Percentiles rank a stretch among this genome's conserved stretches.
Evolutionary conservation across 2,797 vertebrate genomes (phyloP).

Genomic region (Manis pentadactyla): DNA sequence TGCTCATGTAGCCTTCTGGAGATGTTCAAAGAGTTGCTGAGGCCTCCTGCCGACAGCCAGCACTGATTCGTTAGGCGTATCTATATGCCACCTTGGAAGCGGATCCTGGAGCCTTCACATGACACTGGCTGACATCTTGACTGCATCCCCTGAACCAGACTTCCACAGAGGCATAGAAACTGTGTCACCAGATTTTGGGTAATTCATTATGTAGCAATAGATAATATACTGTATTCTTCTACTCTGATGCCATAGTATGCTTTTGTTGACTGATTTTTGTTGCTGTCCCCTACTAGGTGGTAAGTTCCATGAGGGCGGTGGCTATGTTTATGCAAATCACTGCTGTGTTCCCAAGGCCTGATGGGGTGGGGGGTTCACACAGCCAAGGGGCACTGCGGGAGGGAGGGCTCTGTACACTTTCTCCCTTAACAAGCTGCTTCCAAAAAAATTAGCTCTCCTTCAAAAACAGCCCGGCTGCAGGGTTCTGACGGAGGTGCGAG

Average conservation of each 20-base stretch:
- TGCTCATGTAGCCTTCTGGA: not conserved
- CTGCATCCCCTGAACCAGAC: not conserved
- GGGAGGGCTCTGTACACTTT: not conserved
- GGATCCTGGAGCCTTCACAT: not conserved
- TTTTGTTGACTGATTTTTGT: not conserved
- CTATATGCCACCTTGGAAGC: not conserved
- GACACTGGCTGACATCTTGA: not conserved
- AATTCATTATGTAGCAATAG: not conserved
- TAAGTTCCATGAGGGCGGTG: not conserved
- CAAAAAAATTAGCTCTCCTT: not conserved
- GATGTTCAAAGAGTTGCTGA: fast-evolving
- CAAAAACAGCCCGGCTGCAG: not conserved
- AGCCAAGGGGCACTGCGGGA: not conserved
- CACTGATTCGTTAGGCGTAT: fast-evolving
- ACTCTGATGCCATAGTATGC: not conserved
- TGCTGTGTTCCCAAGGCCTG: fast-evolving
- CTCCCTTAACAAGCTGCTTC: not conserved
- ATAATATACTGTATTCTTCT: not conserved
- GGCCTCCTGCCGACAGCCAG: not conserved
- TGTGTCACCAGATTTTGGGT: not conserved
- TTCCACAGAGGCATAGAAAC: not conserved
- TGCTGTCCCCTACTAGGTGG: fast-evolving
- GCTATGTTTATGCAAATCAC: fast-evolving
- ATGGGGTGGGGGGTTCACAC: not conserved
- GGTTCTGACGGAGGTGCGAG: not conserved